Base-by-base conservation (phyloP, 2,797 vertebrate species). In the Octomys mimax region DNA sequence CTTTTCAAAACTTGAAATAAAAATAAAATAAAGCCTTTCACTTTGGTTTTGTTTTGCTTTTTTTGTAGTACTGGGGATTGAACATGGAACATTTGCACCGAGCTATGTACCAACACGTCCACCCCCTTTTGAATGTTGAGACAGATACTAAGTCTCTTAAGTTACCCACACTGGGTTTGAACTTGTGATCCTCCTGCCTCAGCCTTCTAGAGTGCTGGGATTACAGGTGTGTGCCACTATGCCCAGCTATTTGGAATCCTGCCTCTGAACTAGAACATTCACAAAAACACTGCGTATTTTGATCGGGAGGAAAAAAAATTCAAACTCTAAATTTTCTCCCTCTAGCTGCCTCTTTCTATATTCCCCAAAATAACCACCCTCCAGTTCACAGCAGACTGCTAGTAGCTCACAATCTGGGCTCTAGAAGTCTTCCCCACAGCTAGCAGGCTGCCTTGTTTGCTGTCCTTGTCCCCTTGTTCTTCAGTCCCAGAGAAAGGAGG, bases 11-110 rank as follows among this genome's bases (percentile, higher is more conserved):
- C 33, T 14, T 79, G n/a, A 39, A 33, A 31, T 75, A 88, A 78
- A 82, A 87, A 77, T 22, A 64, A 94, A 68, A 70, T 28, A 73
- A 57, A 95, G 75, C 26, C 24, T 83, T 83, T 93, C n/a, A 77
- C 28, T 71, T 59, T 24, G 49, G 52, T 46, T 42, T 75, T 13
- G 22, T 46, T 42, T 46, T 28, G 46, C 24, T 26, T 31, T 49
- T 46, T 75, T 49, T 77, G 13, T 26, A 26, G 73, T 49, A 28
- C 24, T 75, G 73, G 13, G 73, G 71, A 46, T 14, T 24, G 71
- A 75, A 75, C 11, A 4, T 75, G 39, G 24, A 22, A 39, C 71
- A 36, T 75, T 46, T 75, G 12, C 71, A 42, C 24, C 13, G 19
- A 26, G 12, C 71, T 46, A 12, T 3, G 22, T 42, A 22, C 71